These are phyloP conservation scores for Dipus sagitta DNA, from an alignment of 2,797 vertebrate genomes.

Conservation along the genomic window DNA sequence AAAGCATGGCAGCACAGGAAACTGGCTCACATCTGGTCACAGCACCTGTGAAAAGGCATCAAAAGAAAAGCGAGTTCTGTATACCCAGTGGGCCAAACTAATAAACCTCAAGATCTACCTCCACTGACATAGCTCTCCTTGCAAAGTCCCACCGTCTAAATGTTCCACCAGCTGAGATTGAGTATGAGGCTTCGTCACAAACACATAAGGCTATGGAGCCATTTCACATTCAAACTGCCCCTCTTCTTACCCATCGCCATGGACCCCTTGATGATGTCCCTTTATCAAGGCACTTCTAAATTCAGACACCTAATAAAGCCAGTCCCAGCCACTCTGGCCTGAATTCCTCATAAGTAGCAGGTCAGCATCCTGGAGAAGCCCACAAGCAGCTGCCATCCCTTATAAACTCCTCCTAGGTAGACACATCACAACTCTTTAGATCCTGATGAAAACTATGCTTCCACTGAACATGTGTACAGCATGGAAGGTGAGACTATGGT, in stretches of 20 bases:
- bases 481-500: neutral
- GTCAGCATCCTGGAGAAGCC: neutral
- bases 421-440: neutral
- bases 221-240: no score
- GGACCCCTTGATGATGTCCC: neutral
- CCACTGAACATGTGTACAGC: neutral
- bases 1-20: no score
- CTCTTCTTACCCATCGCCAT: neutral
- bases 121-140: no score
- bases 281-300: slow-evolving; percentile 8
- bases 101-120: neutral
- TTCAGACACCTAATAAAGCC: neutral
- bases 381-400: neutral
- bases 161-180: no score
- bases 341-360: neutral
- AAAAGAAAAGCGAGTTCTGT: no score
- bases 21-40: no score
- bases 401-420: neutral
- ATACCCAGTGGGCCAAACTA: no score
- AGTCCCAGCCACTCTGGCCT: neutral
- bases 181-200: no score
- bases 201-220: no score
- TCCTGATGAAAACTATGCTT: neutral
- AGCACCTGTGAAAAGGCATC: no score
- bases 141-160: no score